A percentile compares a stretch with the other conserved stretches of the same genome.
Evolutionary conservation across 2,113 vertebrate genomes (phyloP).

Genomic region (Elaphurus davidianus): DNA sequence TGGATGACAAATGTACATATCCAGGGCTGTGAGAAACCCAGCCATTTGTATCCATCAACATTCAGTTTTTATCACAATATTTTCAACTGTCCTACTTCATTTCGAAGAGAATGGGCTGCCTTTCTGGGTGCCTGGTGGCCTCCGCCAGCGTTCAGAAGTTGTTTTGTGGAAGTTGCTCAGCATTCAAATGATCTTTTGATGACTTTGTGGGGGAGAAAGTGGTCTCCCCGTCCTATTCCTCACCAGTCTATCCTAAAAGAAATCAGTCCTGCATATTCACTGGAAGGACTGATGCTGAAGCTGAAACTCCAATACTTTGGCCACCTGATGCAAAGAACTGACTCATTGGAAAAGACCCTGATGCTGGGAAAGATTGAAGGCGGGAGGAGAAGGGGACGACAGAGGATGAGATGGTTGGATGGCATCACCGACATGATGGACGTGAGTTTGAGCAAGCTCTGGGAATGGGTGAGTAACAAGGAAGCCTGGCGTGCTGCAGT

Average conservation of each 20-base stretch:
- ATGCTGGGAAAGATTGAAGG: background rate
- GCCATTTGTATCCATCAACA: background rate
- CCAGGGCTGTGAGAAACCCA: background rate
- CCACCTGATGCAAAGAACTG: background rate
- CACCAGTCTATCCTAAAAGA: background rate
- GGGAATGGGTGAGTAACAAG: background rate
- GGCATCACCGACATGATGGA: fast-evolving
- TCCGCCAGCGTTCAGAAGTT: fast-evolving
- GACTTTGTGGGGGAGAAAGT: background rate
- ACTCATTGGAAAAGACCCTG: background rate
- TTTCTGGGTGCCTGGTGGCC: background rate
- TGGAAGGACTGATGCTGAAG: background rate
- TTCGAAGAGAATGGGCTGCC: background rate
- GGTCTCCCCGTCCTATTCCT: background rate
- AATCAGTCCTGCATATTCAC: background rate
- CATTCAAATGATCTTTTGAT: background rate
- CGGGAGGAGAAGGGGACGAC: background rate
- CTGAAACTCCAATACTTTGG: background rate
- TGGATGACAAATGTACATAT: background rate
- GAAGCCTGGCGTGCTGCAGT: fast-evolving
- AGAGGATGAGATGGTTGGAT: background rate
- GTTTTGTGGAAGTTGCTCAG: background rate
- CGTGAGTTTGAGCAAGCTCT: fast-evolving
- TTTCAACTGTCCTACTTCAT: background rate
- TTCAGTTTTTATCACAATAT: background rate